These are phyloP conservation scores for Hippolais icterina DNA, from an alignment of 2,113 vertebrate species.

Conservation along the genomic window DNA sequence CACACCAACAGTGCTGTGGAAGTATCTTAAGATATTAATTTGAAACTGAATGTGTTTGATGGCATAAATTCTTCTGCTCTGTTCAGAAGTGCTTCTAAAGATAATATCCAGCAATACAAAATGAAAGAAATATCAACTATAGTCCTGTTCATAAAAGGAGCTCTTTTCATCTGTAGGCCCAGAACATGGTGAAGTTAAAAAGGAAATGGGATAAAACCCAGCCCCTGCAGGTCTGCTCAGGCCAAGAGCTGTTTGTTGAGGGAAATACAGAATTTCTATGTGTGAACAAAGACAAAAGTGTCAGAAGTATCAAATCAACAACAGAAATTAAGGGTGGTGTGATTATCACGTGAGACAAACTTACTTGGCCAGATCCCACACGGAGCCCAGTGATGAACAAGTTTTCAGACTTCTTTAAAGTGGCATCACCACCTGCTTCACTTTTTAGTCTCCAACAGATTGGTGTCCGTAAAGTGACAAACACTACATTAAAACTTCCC, in stretches of 20 bases:
- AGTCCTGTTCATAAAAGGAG: background rate
- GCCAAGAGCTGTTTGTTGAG: background rate
- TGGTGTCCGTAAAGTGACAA: background rate
- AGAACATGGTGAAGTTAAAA: background rate
- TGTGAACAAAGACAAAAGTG: background rate
- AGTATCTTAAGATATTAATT: background rate
- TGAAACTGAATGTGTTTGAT: background rate
- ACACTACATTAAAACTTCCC: background rate
- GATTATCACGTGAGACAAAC: background rate
- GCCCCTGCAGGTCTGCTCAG: background rate
- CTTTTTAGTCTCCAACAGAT: background rate
- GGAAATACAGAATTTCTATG: background rate
- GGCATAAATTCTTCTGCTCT: background rate
- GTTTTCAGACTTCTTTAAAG: background rate
- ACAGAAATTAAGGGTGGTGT: background rate
- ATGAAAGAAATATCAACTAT: background rate
- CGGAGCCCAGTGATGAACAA: background rate
- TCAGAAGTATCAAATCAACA: background rate
- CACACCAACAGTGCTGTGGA: background rate
- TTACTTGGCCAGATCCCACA: background rate
- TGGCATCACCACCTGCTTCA: background rate
- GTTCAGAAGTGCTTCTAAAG: background rate
- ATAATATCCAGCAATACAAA: background rate
- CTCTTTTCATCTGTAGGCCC: background rate
- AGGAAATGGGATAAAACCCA: background rate